These are phyloP conservation scores for Orussus abietinus DNA, from an alignment of 1,140 invertebrate species.

Conservation along the genomic window DNA sequence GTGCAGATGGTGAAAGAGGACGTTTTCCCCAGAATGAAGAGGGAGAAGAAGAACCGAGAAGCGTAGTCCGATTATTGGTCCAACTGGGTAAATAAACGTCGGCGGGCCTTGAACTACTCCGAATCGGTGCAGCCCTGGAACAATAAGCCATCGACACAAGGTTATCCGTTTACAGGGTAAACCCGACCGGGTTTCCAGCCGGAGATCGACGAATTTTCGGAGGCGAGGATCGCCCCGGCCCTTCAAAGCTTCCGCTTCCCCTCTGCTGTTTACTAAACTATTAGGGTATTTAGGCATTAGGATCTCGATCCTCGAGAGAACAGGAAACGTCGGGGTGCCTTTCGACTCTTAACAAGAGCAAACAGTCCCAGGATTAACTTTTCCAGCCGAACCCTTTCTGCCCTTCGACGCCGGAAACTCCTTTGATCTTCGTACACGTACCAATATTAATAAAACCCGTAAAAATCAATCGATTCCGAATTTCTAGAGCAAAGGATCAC, in stretches of 20 bases:
- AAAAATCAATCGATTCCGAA: no score
- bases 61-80: conserved; percentile 23
- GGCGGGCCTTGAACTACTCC: conserved; percentile 30
- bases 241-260: conserved; percentile 37
- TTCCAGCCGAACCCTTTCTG: no score
- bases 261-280: conserved; percentile 49
- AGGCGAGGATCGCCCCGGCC: conserved; percentile 32
- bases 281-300: conserved; percentile 47
- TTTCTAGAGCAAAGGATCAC: no score
- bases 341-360: no score
- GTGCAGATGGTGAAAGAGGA: no score
- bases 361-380: no score
- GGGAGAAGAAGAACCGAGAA: conserved; percentile 7
- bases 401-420: no score
- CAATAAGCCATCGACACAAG: conserved; percentile 50
- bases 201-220: conserved; percentile 40
- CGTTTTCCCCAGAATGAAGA: no score
- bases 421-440: no score
- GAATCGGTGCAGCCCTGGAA: conserved; percentile 33
- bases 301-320: conserved; percentile 6
- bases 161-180: conserved; percentile 55
- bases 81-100: conserved; percentile 50
- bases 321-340: no score
- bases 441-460: no score
- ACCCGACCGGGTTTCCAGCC: conserved; percentile 36